Evolutionary conservation across 2,888 invertebrate species (phyloP), one percentile per base, ranked within the genome.

Genomic region (Temnothorax unifasciatus): DNA sequence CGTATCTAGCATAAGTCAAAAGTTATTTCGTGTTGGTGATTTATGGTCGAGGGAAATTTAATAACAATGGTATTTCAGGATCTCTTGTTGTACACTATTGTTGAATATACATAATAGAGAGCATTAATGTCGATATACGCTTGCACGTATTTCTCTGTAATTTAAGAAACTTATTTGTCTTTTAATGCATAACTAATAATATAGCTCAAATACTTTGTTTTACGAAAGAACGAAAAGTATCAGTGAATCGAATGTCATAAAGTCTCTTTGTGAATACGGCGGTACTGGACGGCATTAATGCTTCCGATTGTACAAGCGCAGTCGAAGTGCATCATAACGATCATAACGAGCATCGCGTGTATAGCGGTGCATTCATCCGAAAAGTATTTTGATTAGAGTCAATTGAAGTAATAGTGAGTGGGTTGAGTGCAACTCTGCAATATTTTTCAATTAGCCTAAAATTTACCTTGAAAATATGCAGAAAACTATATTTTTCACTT

Each of bases 301-400:
- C 1, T 68, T 68, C 29, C 18, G 66, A 68, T 68, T 68, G 79
- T 47, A 52, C 47, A 29, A 2, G 21, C 34, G 47, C 59, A 71
- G 38, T 71, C 59, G 29, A 50, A 81, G 50, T 73, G 73, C 79
- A 47, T 59, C 21, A 47, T 81, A 81, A 71, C 59, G 71, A 47
- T 59, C 21, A 47, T 81, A 81, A 71, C 59, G 71, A 71, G 50
- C 21, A 59, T 29, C 69, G 52, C n/a, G 13, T 47, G 18, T 69
- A 47, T 25, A 59, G 21, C 21, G 15, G 15, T 79, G 71, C 73
- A 50, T 61, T 57, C 79, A 61, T 81, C 59, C 47, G 59, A 47
- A 34, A 73, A 81, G 59, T 71, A 81, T 81, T 81, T 81, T 71
- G 38, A 81, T 81, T 81, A 71, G 73, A 59, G 25, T 59, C 79